Evolutionary conservation across 2,113 vertebrate genomes (phyloP).

Genomic region (Riparia riparia): DNA sequence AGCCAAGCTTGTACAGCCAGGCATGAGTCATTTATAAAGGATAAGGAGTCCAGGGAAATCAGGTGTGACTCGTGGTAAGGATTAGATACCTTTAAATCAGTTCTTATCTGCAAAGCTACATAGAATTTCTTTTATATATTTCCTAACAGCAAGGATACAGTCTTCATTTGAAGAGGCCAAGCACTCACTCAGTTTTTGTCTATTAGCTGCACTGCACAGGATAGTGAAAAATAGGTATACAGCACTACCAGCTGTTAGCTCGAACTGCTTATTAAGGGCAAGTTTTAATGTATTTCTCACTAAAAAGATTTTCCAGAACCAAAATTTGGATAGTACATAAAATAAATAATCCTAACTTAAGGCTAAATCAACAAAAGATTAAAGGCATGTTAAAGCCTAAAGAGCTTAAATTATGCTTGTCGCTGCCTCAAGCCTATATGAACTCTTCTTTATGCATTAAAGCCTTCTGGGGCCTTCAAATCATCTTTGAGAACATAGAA

Average conservation of each 20-base stretch:
- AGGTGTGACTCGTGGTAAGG: slow-evolving; percentile 1
- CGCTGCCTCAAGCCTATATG: slow-evolving; percentile 1
- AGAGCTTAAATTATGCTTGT: slow-evolving; percentile 43
- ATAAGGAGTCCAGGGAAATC: background rate
- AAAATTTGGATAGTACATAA: slow-evolving; percentile 10
- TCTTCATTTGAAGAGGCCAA: background rate
- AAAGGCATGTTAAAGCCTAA: slow-evolving; percentile 49
- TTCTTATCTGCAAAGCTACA: background rate
- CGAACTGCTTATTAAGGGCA: background rate
- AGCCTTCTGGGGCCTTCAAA: background rate
- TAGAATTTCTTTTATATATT: background rate
- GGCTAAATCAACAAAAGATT: slow-evolving; percentile 47
- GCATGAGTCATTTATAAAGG: background rate
- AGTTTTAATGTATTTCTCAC: background rate
- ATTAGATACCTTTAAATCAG: slow-evolving; percentile 39
- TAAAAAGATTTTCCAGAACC: slow-evolving; percentile 44
- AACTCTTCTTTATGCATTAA: background rate
- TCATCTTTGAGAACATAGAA: background rate
- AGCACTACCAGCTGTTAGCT: background rate
- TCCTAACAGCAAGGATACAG: background rate
- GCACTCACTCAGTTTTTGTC: background rate
- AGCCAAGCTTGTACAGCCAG: background rate
- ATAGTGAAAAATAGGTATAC: background rate
- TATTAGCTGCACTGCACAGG: background rate
- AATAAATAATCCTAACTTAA: slow-evolving; percentile 54